Evolutionary conservation across 2,888 invertebrate genomes (phyloP), one percentile per base, ranked within the genome.

Genomic region (Scaptomyza tumidula): DNA sequence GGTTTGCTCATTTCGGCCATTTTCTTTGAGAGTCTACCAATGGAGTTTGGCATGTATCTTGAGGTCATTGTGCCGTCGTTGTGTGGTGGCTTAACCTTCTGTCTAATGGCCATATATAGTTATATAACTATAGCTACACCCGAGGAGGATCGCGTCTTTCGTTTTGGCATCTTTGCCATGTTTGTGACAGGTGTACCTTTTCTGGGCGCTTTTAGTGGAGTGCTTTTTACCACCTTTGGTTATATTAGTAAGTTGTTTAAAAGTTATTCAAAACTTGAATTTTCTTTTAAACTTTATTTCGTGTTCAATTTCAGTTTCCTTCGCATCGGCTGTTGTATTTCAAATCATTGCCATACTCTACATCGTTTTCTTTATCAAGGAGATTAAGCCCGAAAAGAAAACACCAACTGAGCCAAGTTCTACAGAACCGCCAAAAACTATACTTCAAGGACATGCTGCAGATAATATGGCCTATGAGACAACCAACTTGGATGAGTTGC

Each of bases 121-220:
- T 92, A 92, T 49, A 90, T 92, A 29, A 92, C 92, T 1, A 89
- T 90, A 45, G 87, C 91, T 6, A 92, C 92, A 10, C 90, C 90
- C 1, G 92, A 92, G 61, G 78, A 91, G 49, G 92, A 92, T 80
- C 87, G 92, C 35, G 80, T 91, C 4, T 92, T 92, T 55, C 86
- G 92, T 75, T 92, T 91, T 75, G 92, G 92, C 5, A 91, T 92
- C 41, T 92, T 92, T 65, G 91, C 91, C 9, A 91, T 91, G 89
- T 91, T 91, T 50, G 68, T 90, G 0, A 91, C 89, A 0, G 89
- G 90, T 1, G 80, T 91, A 19, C 91, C 91, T 0, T 90, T 92
- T n/a, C 73, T 91, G 16, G 91, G 91, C 29, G 91, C 91, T 0
- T 71, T 91, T 5, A 91, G 91, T 79, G 92, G 92, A 55, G 71